A percentile compares a stretch with the other conserved stretches of the same genome.
Evolutionary conservation across 2,797 vertebrate species (phyloP).

Genomic region (Coluber constrictor): DNA sequence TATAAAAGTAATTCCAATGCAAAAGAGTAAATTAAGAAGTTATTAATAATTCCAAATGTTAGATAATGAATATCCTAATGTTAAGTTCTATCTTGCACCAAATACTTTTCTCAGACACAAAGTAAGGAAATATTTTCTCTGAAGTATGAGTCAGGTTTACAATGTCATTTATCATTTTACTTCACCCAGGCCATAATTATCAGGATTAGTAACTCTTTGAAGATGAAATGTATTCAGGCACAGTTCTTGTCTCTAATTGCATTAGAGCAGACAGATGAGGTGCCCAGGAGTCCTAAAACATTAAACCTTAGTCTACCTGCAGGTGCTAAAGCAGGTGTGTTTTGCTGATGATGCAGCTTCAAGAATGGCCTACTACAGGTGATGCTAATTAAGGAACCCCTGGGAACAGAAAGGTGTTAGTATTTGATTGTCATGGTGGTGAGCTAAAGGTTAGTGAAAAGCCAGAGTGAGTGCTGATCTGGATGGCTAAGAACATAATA

Average conservation of each 20-base stretch:
- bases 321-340: slow-evolving; percentile 51
- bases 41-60: slow-evolving; percentile 15
- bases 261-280: slow-evolving; percentile 33
- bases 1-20: slow-evolving; percentile 29
- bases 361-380: slow-evolving; percentile 63
- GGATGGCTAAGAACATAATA: slow-evolving; percentile 76
- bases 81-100: neutral
- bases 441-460: slow-evolving; percentile 77
- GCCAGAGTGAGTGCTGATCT: slow-evolving; percentile 70
- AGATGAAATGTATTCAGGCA: slow-evolving; percentile 44
- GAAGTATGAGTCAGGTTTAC: neutral
- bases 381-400: slow-evolving; percentile 66
- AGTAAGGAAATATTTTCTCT: neutral
- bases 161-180: slow-evolving; percentile 31
- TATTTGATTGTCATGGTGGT: slow-evolving; percentile 61
- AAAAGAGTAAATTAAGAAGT: slow-evolving; percentile 15
- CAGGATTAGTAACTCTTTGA: slow-evolving; percentile 41
- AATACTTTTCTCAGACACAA: neutral
- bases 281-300: slow-evolving; percentile 34
- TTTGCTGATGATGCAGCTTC: slow-evolving; percentile 43
- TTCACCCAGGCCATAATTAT: slow-evolving; percentile 46
- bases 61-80: neutral
- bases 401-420: slow-evolving; percentile 44
- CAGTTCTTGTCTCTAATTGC: slow-evolving; percentile 35
- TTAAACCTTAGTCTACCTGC: slow-evolving; percentile 40